Base-by-base conservation (phyloP, 2,888 invertebrate genomes). In the Lacanobia wlatinum region DNA sequence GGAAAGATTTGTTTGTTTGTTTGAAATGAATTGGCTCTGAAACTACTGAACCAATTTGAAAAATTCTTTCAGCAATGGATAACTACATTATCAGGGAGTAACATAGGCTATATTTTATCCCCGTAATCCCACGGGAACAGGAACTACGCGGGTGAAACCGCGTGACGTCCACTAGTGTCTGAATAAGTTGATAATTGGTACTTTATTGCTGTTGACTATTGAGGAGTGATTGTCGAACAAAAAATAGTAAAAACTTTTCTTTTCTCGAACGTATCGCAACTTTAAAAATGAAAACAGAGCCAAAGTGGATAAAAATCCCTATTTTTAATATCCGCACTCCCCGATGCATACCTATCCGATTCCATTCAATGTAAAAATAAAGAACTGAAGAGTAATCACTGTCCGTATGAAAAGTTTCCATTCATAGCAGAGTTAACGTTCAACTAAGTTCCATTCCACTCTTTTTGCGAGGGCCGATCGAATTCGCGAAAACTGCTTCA, bases 361-460 rank as follows among this genome's bases (percentile, higher is more conserved):
- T 78, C 73, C 79, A 87, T 85, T 85, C 79, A 82, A 84, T 78
- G 66, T 78, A 82, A 82, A 86, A 87, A 88, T 84, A 86, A 90
- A 91, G 89, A 88, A 84, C 87, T 81, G 83, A 86, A 81, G 84
- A 89, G 89, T 90, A 91, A 90, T 92, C 89, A 88, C 89, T 90
- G 90, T 89, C 88, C 82, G 87, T 91, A 92, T 87, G 87, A 91
- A 93, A 93, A 92, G 88, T 91, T 91, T 79, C 87, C 88, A 92
- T 95, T 94, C 92, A 94, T 90, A 86, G 85, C 80, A 79, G 88
- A 93, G 92, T 91, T 92, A 92, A 91, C 92, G 90, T 92, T 89
- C 89, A 93, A 91, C 92, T 92, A 90, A 91, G 91, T 90, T 92
- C 87, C 89, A 89, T 89, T 90, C 84, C 80, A 86, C 87, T 90